A percentile compares a stretch with the other conserved stretches of the same genome.
Conservation (phyloP, 2,113 vertebrate species). For the Hippocampus mohnikei region DNA sequence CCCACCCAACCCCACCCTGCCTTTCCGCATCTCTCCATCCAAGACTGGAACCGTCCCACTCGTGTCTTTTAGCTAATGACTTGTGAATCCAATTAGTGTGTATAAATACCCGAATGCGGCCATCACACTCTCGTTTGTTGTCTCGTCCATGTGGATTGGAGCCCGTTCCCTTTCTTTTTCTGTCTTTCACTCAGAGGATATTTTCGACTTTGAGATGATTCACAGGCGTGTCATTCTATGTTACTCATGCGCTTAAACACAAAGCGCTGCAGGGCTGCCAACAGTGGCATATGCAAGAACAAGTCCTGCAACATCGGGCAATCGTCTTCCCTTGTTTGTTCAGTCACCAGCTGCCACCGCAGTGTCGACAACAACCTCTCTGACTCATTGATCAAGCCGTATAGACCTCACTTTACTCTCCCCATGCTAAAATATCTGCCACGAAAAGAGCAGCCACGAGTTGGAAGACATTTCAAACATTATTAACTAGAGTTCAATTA, state of each 20-base stretch:
- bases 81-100: conserved; percentile 73
- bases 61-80: conserved; percentile 73
- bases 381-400: conserved; percentile 54
- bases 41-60: conserved; percentile 54
- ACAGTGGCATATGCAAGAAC: conserved; percentile 20
- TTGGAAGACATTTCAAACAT: conserved; percentile 43
- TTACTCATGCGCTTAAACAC: neutral
- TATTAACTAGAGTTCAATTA: neutral
- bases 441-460: conserved; percentile 46
- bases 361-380: conserved; percentile 37
- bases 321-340: conserved; percentile 48
- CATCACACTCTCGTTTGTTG: conserved; percentile 51
- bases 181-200: neutral
- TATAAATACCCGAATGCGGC: conserved; percentile 62
- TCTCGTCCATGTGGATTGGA: conserved; percentile 31
- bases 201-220: conserved; percentile 1
- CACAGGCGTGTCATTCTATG: neutral
- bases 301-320: conserved; percentile 39
- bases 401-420: conserved; percentile 46
- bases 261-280: conserved; percentile 1
- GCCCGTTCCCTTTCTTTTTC: conserved; percentile 14
- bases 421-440: conserved; percentile 56
- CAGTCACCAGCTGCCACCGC: conserved; percentile 46
- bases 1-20: conserved; percentile 31
- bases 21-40: conserved; percentile 21